Conservation (phyloP, 2,113 vertebrate species). For the Anolis sagrei region DNA sequence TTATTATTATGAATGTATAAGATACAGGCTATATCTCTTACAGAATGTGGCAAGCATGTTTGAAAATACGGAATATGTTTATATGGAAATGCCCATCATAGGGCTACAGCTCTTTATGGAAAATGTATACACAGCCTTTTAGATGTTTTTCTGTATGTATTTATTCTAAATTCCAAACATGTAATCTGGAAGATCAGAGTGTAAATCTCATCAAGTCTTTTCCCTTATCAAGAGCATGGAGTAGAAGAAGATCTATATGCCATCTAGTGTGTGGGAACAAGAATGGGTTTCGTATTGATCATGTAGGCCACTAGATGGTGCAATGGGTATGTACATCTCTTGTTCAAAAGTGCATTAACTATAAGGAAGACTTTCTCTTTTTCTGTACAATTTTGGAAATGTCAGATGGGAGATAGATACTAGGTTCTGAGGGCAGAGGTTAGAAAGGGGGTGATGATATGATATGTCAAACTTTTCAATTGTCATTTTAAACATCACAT, state of each 20-base stretch:
- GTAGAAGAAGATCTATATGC: neutral
- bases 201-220: no score
- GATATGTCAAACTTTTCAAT: neutral
- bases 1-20: neutral
- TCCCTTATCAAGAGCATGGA: no score
- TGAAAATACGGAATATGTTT: neutral
- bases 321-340: neutral
- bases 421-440: neutral
- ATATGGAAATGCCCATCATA: neutral
- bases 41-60: neutral
- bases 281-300: neutral
- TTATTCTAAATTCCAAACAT: no score
- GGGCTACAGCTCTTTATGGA: neutral
- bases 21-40: neutral
- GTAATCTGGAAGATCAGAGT: no score
- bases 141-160: no score
- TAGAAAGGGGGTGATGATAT: neutral
- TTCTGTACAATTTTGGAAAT: no score
- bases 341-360: neutral
- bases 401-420: no score
- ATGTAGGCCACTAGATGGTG: slow-evolving; percentile 22
- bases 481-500: neutral
- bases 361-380: neutral
- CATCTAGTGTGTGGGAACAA: neutral
- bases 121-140: neutral